Evolutionary conservation across 1,140 invertebrate genomes (phyloP), one percentile per base, ranked within the genome.

Genomic region (Heterodera schachtii): DNA sequence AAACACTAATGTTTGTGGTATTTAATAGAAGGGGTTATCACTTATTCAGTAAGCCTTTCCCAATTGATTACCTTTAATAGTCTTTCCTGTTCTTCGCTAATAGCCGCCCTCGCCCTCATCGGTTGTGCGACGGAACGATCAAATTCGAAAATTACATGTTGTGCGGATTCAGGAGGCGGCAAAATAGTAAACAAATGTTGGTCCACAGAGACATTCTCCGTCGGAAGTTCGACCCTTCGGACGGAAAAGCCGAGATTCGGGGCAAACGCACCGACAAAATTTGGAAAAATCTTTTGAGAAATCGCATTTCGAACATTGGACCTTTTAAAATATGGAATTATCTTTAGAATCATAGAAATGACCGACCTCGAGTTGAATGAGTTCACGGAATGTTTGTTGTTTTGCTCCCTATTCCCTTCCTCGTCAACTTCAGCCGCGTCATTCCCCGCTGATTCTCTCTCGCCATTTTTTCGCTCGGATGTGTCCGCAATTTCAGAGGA

Each of bases 211-310:
- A 78, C 70, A 41, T 78, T 70, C 7, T 69, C 77, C 31, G 70
- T 9, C 5, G 77, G 77, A 69, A 64, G 77, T 19, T 69, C 64
- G 49, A 78, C 49, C 44, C 41, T 78, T 44, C 49, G 43, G 31
- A 78, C 64, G n/a, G 57, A 49, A 31, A 78, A 69, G 5, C 77
- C 77, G 70, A 78, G 77, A 41, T 43, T 44, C 43, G 31, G n/a
- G 43, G 77, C 77, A 43, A 21, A 66, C 2, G 64, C 77, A 1
- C 77, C 77, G 11, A 49, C n/a, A 21, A 78, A 78, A 9, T 78
- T 71, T 16, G 77, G 77, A 11, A 78, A 78, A 6, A 70, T 7
- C 66, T 78, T 78, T 21, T 78, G 77, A 1, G 60, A 70, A 31
- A 78, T 70, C 43, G 74, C 41, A 57, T 13, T 13, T 8, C 5